phyloP scores from a whole-genome alignment of 2,888 invertebrate species.

The Malachius bipustulatus region DNA sequence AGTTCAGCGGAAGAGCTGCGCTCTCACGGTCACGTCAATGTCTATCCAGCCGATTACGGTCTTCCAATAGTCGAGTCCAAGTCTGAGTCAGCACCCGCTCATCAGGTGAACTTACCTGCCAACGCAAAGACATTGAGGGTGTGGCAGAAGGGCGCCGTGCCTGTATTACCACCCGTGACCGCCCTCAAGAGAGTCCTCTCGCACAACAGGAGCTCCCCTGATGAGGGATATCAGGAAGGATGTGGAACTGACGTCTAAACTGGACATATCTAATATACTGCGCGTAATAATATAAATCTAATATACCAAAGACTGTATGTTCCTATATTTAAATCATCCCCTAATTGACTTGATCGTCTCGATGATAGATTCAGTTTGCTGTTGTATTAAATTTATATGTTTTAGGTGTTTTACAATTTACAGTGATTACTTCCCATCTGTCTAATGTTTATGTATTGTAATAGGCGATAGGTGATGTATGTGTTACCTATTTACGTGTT shows the following conservation, averaged over 20 bases:
- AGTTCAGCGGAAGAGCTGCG: slow-evolving; percentile 44
- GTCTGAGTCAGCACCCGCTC: slow-evolving; percentile 28
- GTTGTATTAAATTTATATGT: too few relatives aligned
- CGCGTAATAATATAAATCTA: slow-evolving; percentile 4
- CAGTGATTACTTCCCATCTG: too few relatives aligned
- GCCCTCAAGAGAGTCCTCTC: slow-evolving; percentile 74
- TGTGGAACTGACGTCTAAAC: slow-evolving; percentile 82
- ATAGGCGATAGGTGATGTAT: too few relatives aligned
- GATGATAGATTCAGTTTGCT: too few relatives aligned
- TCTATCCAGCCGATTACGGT: slow-evolving; percentile 69
- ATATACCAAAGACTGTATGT: slow-evolving; percentile 22
- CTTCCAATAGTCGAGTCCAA: slow-evolving; percentile 50
- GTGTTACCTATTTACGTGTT: too few relatives aligned
- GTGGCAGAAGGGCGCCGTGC: slow-evolving; percentile 75
- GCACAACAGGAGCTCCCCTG: slow-evolving; percentile 74
- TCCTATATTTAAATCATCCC: slow-evolving; percentile 17
- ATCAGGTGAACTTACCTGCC: slow-evolving; percentile 39
- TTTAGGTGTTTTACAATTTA: too few relatives aligned
- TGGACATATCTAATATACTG: slow-evolving; percentile 7
- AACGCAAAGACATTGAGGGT: slow-evolving; percentile 72
- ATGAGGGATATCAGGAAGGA: slow-evolving; percentile 87
- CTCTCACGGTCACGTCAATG: slow-evolving; percentile 32
- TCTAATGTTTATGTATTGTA: too few relatives aligned
- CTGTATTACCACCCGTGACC: slow-evolving; percentile 74
- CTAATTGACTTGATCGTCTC: too few relatives aligned